phyloP scores from a whole-genome alignment of 2,797 vertebrate species.

The Notamacropus eugenii region DNA sequence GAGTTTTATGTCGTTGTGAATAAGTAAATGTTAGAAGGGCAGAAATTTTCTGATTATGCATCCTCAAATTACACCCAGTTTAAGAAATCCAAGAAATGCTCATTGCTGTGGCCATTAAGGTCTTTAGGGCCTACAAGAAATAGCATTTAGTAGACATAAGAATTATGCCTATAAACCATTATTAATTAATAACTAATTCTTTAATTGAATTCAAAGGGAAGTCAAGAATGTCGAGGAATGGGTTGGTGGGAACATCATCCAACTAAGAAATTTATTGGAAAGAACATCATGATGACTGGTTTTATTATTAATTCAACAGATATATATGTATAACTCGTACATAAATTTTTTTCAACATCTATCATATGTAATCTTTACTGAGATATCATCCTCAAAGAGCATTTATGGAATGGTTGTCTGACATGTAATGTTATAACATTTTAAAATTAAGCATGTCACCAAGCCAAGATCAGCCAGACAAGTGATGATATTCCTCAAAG shows the following conservation, averaged over 20 bases:
- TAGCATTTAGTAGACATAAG: not conserved
- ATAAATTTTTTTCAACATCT: not conserved
- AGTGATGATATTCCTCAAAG: not conserved
- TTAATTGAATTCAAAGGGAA: conserved; percentile 46
- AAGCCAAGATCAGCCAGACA: not conserved
- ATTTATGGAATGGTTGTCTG: not conserved
- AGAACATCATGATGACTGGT: conserved; percentile 7
- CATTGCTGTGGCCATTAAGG: conserved; percentile 8
- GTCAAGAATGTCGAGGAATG: conserved; percentile 28
- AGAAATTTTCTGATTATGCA: conserved; percentile 17
- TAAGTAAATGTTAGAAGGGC: conserved; percentile 43
- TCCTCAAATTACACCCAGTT: not conserved
- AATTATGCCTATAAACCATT: conserved; percentile 9
- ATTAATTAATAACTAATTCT: conserved; percentile 21
- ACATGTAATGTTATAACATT: not conserved
- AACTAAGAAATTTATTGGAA: conserved; percentile 5
- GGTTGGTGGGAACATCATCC: not conserved
- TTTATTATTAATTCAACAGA: conserved; percentile 40
- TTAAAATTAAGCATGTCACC: not conserved
- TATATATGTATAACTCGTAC: not conserved
- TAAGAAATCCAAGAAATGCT: conserved; percentile 53
- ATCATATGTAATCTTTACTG: conserved; percentile 30
- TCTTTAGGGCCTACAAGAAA: conserved; percentile 17
- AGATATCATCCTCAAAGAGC: conserved; percentile 25
- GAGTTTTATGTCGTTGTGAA: conserved; percentile 55